A percentile compares a stretch with the other conserved stretches of the same genome.
Conservation (phyloP, 64 coral and sea anemone species). For the Cladopsammia gracilis region DNA sequence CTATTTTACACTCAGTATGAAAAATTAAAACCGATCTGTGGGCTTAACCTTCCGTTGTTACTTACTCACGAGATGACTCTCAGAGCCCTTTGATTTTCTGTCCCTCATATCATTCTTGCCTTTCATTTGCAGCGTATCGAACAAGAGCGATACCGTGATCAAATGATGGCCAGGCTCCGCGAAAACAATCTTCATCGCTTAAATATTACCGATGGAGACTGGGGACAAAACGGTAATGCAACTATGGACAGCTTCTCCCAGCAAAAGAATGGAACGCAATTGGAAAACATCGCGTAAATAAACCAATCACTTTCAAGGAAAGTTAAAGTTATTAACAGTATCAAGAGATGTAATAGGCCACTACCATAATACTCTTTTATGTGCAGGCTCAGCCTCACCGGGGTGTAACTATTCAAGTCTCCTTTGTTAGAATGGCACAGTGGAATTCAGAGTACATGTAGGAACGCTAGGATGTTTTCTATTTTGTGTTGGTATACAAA, state of each 20-base stretch:
- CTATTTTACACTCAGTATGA: no score
- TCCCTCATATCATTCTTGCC: background rate
- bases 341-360: background rate
- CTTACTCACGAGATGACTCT: background rate
- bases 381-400: no score
- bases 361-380: no score
- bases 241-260: background rate
- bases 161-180: background rate
- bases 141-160: slow-evolving; percentile 3
- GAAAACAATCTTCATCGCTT: background rate
- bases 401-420: no score
- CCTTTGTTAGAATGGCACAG: no score
- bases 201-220: background rate
- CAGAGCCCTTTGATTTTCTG: background rate
- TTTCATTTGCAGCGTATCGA: slow-evolving; percentile 1
- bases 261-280: background rate
- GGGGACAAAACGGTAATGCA: background rate
- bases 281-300: background rate
- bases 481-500: no score
- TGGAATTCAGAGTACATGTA: no score
- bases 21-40: no score
- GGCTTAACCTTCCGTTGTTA: background rate
- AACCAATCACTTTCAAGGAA: background rate
- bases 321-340: background rate
- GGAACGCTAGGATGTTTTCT: no score